phyloP scores from a whole-genome alignment of 2,797 vertebrate genomes.

The Gambelia wislizenii region DNA sequence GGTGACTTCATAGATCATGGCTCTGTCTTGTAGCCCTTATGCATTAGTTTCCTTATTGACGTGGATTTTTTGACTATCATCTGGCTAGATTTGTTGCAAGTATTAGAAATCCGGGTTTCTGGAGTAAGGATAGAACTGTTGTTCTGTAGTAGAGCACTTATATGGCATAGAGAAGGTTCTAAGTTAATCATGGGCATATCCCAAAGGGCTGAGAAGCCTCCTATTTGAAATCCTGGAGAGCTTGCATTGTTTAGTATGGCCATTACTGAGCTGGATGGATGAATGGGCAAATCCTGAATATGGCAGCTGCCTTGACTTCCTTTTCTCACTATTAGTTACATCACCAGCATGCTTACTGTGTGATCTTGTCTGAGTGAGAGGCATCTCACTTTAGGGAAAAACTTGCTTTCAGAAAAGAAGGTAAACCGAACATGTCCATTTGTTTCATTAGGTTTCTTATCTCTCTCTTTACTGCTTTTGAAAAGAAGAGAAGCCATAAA shows the following conservation, averaged over 20 bases:
- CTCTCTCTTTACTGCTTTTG: constrained; percentile 88
- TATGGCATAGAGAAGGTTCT: background rate
- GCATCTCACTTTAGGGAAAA: no score
- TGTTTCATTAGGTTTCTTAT: constrained; percentile 86
- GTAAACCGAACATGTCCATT: background rate
- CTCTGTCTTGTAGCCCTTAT: background rate
- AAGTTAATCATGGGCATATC: background rate
- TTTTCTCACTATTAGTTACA: no score
- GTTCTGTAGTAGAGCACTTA: background rate
- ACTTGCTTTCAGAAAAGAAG: background rate
- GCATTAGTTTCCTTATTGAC: no score
- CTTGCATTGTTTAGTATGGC: no score
- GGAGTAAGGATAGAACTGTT: no score
- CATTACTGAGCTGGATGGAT: no score
- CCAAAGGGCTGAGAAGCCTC: no score
- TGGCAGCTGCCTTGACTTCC: background rate
- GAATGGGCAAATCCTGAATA: no score
- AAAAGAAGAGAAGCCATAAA: constrained; percentile 84
- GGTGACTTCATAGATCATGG: background rate
- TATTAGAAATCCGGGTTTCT: background rate
- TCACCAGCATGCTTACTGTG: background rate
- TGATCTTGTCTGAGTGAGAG: background rate
- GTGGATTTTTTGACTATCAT: background rate
- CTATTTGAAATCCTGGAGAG: no score
- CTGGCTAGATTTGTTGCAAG: background rate